phyloP scores from a whole-genome alignment of 1,140 invertebrate species.

The Lepidurus arcticus region DNA sequence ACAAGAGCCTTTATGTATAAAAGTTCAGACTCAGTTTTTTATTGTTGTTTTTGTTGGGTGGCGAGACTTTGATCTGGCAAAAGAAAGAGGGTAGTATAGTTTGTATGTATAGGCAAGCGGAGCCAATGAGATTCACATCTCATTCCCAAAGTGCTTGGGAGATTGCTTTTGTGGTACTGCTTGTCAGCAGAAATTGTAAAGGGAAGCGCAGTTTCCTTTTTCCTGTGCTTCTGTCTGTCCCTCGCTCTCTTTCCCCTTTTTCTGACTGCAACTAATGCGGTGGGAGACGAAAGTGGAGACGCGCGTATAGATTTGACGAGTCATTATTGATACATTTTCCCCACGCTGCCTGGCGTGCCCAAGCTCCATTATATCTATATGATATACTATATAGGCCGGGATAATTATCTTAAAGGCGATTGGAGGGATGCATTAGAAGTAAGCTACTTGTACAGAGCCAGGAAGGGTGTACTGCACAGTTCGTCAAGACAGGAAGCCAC shows the following conservation, averaged over 20 bases:
- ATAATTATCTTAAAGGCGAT: background rate
- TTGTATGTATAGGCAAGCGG: background rate
- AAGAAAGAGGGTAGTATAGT: background rate
- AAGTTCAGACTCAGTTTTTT: background rate
- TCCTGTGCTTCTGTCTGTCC: background rate
- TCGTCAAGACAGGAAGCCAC: background rate
- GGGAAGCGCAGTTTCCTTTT: constrained; percentile 18
- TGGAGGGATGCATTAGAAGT: background rate
- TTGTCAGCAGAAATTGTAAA: constrained; percentile 22
- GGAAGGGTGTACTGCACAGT: background rate
- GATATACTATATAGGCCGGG: background rate
- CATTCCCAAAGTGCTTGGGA: background rate
- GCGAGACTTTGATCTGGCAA: background rate
- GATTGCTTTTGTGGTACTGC: background rate
- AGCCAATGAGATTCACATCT: constrained; percentile 12
- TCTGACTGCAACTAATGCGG: constrained; percentile 6
- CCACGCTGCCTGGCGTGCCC: background rate
- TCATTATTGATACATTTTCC: constrained; percentile 19
- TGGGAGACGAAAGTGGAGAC: constrained; percentile 17
- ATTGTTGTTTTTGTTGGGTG: background rate
- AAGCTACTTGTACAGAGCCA: background rate
- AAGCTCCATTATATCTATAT: background rate
- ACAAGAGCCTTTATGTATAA: background rate
- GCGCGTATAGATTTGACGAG: background rate
- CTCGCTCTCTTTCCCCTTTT: background rate